These are phyloP conservation scores for Harpagoxenus sublaevis DNA, from an alignment of 2,888 invertebrate species.

Conservation along the genomic window DNA sequence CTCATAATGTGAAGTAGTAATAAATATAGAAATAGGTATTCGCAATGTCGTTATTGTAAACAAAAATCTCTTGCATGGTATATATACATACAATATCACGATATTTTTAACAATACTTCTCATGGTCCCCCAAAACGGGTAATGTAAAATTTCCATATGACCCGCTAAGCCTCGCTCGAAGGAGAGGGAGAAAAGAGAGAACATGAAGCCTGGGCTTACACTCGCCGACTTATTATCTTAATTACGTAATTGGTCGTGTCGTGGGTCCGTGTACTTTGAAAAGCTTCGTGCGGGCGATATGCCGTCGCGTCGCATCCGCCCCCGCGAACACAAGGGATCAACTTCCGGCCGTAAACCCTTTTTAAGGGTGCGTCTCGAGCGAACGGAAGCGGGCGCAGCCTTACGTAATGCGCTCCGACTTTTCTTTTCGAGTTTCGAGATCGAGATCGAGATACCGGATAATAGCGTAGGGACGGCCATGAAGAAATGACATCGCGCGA, in stretches of 20 bases:
- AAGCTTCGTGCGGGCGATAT: slow-evolving; percentile 61
- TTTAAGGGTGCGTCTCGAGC: slow-evolving; percentile 77
- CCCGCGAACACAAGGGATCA: slow-evolving; percentile 73
- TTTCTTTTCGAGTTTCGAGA: slow-evolving; percentile 50
- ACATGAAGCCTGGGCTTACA: background rate
- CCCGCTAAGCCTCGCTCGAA: background rate
- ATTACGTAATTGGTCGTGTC: slow-evolving; percentile 57
- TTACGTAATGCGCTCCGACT: slow-evolving; percentile 56
- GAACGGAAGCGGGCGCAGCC: slow-evolving; percentile 72
- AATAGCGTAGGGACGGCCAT: background rate
- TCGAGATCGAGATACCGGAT: slow-evolving; percentile 47
- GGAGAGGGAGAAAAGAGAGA: background rate
- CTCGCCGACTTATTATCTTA: slow-evolving; percentile 74
- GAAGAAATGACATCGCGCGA: slow-evolving; percentile 4
- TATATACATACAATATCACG: background rate
- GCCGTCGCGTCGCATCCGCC: slow-evolving; percentile 59
- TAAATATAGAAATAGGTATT: background rate
- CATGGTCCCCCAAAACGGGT: slow-evolving; percentile 8
- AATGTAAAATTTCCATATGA: slow-evolving; percentile 21
- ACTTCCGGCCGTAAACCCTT: slow-evolving; percentile 81
- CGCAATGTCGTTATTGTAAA: background rate
- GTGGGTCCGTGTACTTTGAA: slow-evolving; percentile 19
- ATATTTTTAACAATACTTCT: slow-evolving; percentile 6
- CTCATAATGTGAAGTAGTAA: slow-evolving; percentile 28
- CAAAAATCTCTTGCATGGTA: background rate